Conservation (phyloP, 92 coral and sea anemone species). For the Heliopora coerulea region DNA sequence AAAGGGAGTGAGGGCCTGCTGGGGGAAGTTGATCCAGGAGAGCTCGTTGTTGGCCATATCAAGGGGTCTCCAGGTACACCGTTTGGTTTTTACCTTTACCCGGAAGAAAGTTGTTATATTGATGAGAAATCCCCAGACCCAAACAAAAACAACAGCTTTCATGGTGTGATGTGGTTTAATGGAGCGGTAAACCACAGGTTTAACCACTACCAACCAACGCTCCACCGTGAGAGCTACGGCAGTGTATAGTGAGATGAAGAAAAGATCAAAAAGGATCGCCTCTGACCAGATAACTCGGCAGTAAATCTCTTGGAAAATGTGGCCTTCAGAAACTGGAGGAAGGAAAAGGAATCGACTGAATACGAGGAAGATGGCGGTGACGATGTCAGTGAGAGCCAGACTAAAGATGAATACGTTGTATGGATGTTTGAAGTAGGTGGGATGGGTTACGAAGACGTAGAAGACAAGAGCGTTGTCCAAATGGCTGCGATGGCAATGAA, state of each 20-base stretch:
- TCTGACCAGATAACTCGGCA: constrained; percentile 58
- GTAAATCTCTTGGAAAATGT: constrained; percentile 50
- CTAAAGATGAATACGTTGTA: constrained; percentile 70
- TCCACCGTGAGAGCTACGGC: constrained; percentile 10
- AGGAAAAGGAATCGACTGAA: constrained; percentile 62
- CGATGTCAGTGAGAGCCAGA: constrained; percentile 68
- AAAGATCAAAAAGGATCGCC: background rate
- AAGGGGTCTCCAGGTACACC: background rate
- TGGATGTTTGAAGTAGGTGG: constrained; percentile 55
- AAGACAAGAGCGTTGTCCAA: constrained; percentile 61
- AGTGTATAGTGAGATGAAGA: constrained; percentile 5
- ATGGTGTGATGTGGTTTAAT: constrained; percentile 4
- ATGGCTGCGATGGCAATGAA: constrained; percentile 62
- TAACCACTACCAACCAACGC: constrained; percentile 32
- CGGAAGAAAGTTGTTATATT: constrained; percentile 3
- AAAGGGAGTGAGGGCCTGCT: constrained; percentile 4
- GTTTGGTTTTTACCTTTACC: background rate
- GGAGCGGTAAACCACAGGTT: constrained; percentile 17
- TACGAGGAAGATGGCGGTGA: constrained; percentile 66
- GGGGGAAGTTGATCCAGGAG: constrained; percentile 8
- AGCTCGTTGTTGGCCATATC: background rate
- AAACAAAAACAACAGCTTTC: background rate
- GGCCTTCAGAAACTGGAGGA: constrained; percentile 46
- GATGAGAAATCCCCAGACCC: background rate
- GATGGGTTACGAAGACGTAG: constrained; percentile 54